Percentiles rank a stretch among this genome's conserved stretches.
These are phyloP conservation scores for Ageneiosus marmoratus DNA, from an alignment of 2,113 vertebrate genomes.

Conservation along the genomic window DNA sequence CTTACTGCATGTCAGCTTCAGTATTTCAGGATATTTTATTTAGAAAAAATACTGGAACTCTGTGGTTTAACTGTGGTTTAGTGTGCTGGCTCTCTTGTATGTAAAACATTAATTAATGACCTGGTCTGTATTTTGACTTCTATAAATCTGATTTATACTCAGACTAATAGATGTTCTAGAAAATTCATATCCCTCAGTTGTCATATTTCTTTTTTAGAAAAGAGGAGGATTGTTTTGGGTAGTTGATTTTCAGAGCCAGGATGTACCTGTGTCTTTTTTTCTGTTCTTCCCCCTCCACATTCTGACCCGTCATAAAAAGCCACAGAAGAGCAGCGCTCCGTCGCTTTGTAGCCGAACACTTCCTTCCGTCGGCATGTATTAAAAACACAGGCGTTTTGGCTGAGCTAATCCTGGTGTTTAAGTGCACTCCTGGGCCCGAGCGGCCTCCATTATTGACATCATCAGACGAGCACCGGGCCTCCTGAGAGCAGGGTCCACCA, in stretches of 20 bases:
- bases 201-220: conserved; percentile 51
- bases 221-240: neutral
- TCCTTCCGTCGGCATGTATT: conserved; percentile 53
- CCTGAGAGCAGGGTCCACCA: conserved; percentile 60
- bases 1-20: neutral
- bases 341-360: conserved; percentile 63
- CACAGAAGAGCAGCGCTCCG: conserved; percentile 47
- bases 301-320: conserved; percentile 47
- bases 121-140: neutral
- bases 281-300: neutral
- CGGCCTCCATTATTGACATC: conserved; percentile 66
- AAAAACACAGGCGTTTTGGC: conserved; percentile 59
- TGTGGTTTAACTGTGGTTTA: neutral
- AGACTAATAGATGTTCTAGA: conserved; percentile 57
- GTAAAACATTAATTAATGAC: conserved; percentile 19
- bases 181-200: conserved; percentile 47
- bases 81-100: neutral
- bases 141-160: conserved; percentile 23
- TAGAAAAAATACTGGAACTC: neutral
- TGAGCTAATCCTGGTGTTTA: conserved; percentile 62
- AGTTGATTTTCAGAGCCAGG: conserved; percentile 46
- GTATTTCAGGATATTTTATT: neutral
- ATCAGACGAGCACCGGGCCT: conserved; percentile 62
- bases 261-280: conserved; percentile 21
- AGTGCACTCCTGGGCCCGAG: conserved; percentile 44